A percentile compares a stretch with the other conserved stretches of the same genome.
Conservation (phyloP, 2,113 vertebrate species). For the Zosterops pallidus region DNA sequence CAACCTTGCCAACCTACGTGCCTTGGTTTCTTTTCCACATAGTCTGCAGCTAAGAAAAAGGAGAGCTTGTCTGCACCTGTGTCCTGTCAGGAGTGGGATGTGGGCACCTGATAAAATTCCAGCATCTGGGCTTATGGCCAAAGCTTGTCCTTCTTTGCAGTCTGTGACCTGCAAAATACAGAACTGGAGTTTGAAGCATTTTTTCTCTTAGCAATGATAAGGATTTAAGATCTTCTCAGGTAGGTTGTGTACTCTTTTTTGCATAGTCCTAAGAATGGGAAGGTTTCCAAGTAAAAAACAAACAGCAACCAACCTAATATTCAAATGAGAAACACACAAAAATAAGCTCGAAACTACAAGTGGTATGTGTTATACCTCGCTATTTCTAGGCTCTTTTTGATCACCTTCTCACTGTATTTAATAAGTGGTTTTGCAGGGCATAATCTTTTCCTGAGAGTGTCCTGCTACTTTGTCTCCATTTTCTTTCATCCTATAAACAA, state of each 20-base stretch:
- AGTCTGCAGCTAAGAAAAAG: not conserved
- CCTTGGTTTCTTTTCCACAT: not conserved
- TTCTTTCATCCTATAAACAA: not conserved
- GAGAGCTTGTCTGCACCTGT: not conserved
- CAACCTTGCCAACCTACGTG: not conserved
- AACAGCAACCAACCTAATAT: not conserved
- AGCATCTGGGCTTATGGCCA: not conserved
- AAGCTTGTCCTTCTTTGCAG: not conserved
- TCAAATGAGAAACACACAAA: not conserved
- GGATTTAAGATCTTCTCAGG: not conserved
- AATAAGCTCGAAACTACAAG: not conserved
- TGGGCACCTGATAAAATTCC: not conserved
- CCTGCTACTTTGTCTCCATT: not conserved
- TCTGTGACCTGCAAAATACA: not conserved
- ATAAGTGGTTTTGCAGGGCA: not conserved
- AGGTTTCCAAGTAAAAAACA: not conserved
- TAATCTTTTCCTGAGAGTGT: not conserved
- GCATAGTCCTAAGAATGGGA: not conserved
- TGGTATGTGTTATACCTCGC: not conserved
- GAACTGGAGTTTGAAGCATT: not conserved
- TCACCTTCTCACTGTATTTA: rapidly evolving
- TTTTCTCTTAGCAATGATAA: not conserved
- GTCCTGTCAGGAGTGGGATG: not conserved
- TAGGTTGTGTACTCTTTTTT: not conserved
- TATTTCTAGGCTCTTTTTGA: not conserved